A percentile compares a stretch with the other conserved stretches of the same genome.
Evolutionary conservation across 2,113 vertebrate genomes (phyloP).

Genomic region (Pogonocichla stellata): DNA sequence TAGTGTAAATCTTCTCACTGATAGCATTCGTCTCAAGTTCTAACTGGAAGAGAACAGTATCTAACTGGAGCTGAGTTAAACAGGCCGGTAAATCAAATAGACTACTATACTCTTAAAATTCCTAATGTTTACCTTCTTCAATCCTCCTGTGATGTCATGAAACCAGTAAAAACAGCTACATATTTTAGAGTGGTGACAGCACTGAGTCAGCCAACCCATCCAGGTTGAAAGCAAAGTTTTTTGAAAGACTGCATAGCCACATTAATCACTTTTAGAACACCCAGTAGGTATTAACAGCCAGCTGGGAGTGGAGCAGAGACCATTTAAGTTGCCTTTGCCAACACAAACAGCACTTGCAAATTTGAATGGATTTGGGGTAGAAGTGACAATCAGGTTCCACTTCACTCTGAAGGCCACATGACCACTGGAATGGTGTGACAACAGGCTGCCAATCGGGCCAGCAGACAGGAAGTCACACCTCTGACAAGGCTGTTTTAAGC

Average conservation of each 20-base stretch:
- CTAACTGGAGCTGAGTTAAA: background rate
- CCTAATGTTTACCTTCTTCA: background rate
- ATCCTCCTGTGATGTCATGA: background rate
- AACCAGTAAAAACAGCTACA: background rate
- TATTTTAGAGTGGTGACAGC: background rate
- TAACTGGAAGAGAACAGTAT: background rate
- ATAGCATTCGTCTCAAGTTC: background rate
- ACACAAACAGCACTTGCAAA: background rate
- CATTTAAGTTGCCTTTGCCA: background rate
- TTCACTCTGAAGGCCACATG: background rate
- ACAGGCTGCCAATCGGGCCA: background rate
- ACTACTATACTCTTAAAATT: background rate
- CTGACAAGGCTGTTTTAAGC: background rate
- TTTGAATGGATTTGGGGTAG: background rate
- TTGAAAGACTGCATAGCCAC: background rate
- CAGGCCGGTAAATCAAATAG: background rate
- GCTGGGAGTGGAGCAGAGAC: background rate
- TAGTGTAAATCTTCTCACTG: background rate
- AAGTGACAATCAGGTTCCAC: background rate
- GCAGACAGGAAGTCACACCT: background rate
- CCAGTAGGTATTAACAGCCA: background rate
- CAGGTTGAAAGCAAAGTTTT: background rate
- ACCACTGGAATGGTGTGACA: background rate
- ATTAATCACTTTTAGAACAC: background rate
- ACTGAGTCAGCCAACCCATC: background rate